Percentiles rank a stretch among this genome's conserved stretches.
Evolutionary conservation across 2,888 invertebrate species (phyloP).

Genomic region (Hylaea fasciaria): DNA sequence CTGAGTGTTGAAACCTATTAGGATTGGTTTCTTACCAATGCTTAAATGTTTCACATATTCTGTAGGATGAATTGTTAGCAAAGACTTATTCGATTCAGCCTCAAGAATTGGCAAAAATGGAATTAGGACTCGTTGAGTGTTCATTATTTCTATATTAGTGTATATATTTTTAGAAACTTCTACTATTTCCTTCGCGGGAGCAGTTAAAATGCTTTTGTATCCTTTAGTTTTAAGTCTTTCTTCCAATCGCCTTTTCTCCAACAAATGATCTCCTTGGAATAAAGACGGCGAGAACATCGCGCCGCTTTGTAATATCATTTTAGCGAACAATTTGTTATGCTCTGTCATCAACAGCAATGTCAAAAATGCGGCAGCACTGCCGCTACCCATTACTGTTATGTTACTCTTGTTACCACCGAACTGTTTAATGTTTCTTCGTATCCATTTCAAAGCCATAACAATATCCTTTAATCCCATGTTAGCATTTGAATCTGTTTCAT

Average conservation of each 20-base stretch:
- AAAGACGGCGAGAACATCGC: constrained; percentile 69
- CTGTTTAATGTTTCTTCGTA: constrained; percentile 62
- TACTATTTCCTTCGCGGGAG: constrained; percentile 61
- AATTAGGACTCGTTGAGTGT: constrained; percentile 68
- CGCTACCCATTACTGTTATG: constrained; percentile 72
- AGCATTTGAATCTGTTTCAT: constrained; percentile 61
- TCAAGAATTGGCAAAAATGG: constrained; percentile 73
- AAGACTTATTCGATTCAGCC: constrained; percentile 53
- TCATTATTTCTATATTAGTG: constrained; percentile 61
- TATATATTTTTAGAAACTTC: constrained; percentile 65
- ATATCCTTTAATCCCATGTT: constrained; percentile 82
- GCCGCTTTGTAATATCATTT: constrained; percentile 78
- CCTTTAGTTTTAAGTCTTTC: constrained; percentile 55
- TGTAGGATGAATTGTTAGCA: constrained; percentile 54
- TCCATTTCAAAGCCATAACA: constrained; percentile 74
- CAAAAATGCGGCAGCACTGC: constrained; percentile 71
- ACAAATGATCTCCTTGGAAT: constrained; percentile 57
- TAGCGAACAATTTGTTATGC: constrained; percentile 67
- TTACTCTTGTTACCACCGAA: constrained; percentile 72
- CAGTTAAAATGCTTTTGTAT: constrained; percentile 47
- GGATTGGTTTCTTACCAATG: constrained; percentile 60
- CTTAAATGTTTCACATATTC: constrained; percentile 47
- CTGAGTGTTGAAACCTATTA: constrained; percentile 81
- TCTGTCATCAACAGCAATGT: constrained; percentile 68
- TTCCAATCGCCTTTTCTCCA: constrained; percentile 60